A percentile compares a stretch with the other conserved stretches of the same genome.
Conservation (phyloP, 2,113 vertebrate species). For the Bubo bubo region DNA sequence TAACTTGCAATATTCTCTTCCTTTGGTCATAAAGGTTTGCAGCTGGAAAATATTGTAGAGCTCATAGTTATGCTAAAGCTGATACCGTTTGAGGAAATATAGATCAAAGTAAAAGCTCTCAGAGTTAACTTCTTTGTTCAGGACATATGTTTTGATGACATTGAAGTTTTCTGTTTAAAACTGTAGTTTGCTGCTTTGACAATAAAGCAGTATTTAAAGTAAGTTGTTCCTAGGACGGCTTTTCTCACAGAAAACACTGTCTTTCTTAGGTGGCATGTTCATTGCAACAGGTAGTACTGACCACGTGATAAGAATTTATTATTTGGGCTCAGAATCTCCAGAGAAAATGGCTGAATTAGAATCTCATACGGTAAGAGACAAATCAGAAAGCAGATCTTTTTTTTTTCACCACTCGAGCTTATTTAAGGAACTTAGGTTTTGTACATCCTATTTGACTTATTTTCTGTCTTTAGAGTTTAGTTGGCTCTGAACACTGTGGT, state of each 20-base stretch:
- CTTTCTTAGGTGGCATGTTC: constrained; percentile 92
- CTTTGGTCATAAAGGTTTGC: neutral
- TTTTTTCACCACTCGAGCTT: neutral
- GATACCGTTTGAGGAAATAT: neutral
- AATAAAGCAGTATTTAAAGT: neutral
- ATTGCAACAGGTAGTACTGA: constrained; percentile 95
- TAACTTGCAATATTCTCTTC: neutral
- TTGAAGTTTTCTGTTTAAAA: neutral
- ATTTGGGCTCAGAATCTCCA: constrained; percentile 89
- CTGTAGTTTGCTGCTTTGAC: neutral
- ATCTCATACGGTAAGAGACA: constrained; percentile 86
- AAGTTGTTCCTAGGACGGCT: neutral
- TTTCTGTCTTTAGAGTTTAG: neutral
- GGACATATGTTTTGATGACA: neutral
- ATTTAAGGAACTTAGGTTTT: neutral
- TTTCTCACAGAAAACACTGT: constrained; percentile 10
- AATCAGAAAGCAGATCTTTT: neutral
- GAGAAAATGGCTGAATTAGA: constrained; percentile 95
- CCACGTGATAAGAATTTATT: constrained; percentile 96
- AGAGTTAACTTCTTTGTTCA: neutral
- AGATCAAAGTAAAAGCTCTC: neutral
- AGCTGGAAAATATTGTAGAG: neutral
- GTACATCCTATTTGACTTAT: neutral
- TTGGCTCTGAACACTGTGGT: neutral
- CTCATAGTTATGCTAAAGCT: neutral